Evolutionary conservation across 2,888 invertebrate species (phyloP), one percentile per base, ranked within the genome.

Genomic region (Nyleta sp.): DNA sequence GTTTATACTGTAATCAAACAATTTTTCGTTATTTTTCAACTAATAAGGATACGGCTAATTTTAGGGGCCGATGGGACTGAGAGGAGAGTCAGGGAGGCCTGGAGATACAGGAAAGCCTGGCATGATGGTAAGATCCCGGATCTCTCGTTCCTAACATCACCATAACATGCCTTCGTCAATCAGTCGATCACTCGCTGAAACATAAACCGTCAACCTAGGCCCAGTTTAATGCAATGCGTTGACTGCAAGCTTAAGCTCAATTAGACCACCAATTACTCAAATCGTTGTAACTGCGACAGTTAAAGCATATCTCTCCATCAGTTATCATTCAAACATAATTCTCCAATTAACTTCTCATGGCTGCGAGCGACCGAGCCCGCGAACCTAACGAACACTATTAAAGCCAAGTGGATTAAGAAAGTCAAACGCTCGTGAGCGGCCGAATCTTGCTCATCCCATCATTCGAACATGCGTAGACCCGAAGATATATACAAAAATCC

Each of bases 61-160:
- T 78, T 92, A 95, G 95, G 96, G 97, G 87, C 96, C 95, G 82
- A 96, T 94, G 94, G 97, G 95, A 85, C 92, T 95, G 84, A 94
- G 95, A 89, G 96, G 96, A 60, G 95, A 95, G 91, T 91, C 93
- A 83, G 96, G 96, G 82, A 92, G 93, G 86, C 92, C 93, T 83
- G 95, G 95, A 83, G 95, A 95, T 88, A 92, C 93, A 85, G 96
- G 96, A 82, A 95, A 95, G 89, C 91, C 93, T 85, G 96, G 96
- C 64, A 92, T 94, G 78, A 93, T 94, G 95, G 96, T 96, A 94
- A 95, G 96, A 93, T 87, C 89, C 84, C 88, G 90, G 89, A 85
- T 85, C 84, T 86, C 87, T 83, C 88, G 87, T 85, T 88, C 88
- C 83, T 90, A 89, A 88, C 85, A 85, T 84, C 86, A 84, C 85